A percentile compares a stretch with the other conserved stretches of the same genome.
Conservation (phyloP, 2,797 vertebrate species). For the Clamator glandarius region DNA sequence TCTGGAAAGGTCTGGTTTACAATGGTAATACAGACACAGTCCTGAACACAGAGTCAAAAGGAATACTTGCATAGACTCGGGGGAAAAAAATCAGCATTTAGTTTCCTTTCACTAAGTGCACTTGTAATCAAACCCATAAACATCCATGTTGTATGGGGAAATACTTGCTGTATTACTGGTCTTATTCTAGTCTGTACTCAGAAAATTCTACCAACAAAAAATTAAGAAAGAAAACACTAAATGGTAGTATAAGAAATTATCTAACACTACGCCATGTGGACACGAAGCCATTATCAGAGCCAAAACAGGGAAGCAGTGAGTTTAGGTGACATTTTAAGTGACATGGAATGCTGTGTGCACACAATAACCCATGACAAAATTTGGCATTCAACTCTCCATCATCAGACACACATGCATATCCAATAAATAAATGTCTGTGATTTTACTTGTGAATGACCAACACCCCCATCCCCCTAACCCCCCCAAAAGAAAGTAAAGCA, state of each 20-base stretch:
- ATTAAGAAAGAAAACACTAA: not conserved
- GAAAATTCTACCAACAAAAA: not conserved
- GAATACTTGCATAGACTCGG: not conserved
- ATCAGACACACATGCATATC: not conserved
- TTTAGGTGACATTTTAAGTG: not conserved
- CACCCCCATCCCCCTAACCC: too few species aligned
- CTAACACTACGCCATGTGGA: not conserved
- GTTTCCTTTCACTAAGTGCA: not conserved
- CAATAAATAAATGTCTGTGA: not conserved
- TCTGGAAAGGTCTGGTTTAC: not conserved
- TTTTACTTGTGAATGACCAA: not conserved
- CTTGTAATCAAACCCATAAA: not conserved
- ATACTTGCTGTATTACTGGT: not conserved
- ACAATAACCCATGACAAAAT: not conserved
- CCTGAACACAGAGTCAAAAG: fast-evolving
- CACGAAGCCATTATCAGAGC: not conserved
- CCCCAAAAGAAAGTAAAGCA: not conserved
- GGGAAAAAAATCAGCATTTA: not conserved
- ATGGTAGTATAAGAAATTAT: not conserved
- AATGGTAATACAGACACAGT: not conserved
- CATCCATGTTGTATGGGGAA: too few species aligned
- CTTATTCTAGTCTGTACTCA: not conserved
- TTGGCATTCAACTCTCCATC: not conserved
- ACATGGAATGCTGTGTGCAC: not conserved
- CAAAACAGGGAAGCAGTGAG: not conserved